phyloP scores from a whole-genome alignment of 2,113 vertebrate genomes.

The Geococcyx californianus region DNA sequence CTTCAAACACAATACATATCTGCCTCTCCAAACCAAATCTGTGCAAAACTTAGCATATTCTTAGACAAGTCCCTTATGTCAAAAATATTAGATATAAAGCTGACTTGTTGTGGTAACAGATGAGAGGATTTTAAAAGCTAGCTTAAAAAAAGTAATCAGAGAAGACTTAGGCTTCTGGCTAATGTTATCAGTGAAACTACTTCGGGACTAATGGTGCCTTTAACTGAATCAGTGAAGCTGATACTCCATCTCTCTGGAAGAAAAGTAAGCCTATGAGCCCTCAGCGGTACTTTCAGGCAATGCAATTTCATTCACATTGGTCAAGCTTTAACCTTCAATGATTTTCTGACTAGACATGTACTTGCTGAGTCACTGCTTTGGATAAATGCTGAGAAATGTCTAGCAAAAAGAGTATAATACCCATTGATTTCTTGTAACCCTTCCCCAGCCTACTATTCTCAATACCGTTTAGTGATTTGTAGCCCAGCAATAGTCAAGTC shows the following conservation, averaged over 20 bases:
- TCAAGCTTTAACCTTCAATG: conserved; percentile 12
- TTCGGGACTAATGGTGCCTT: not conserved
- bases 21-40: not conserved
- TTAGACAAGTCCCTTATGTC: not conserved
- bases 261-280: not conserved
- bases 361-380: not conserved
- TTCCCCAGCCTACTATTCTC: not conserved
- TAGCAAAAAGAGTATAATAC: not conserved
- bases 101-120: not conserved
- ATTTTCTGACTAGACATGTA: not conserved
- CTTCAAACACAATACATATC: not conserved
- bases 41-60: not conserved
- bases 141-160: not conserved
- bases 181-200: not conserved
- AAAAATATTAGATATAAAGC: not conserved
- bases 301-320: not conserved
- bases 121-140: not conserved
- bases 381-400: not conserved
- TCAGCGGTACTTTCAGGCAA: not conserved
- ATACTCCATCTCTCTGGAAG: not conserved
- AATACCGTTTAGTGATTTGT: not conserved
- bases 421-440: not conserved
- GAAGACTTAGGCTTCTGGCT: not conserved
- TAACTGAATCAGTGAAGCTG: not conserved
- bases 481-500: conserved; percentile 18